A percentile compares a stretch with the other conserved stretches of the same genome.
Conservation (phyloP, 1,140 invertebrate species). For the Rhagoletis zephyria region DNA sequence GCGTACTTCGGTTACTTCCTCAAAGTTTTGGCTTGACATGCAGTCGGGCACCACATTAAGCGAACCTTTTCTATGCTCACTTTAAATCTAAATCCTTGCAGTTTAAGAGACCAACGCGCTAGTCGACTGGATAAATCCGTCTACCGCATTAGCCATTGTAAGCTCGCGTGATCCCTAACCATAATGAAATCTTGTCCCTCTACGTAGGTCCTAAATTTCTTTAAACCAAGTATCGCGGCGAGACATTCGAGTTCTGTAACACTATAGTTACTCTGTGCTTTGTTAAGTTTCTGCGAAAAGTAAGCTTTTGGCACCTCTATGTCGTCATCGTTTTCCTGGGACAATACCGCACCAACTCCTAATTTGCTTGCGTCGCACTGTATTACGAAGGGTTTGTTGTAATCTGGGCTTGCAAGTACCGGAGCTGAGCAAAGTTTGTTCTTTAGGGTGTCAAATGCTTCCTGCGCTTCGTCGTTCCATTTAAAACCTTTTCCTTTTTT, state of each 20-base stretch:
- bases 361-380: not conserved
- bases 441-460: not conserved
- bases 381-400: not conserved
- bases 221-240: not conserved
- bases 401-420: conserved; percentile 58
- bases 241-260: conserved; percentile 12
- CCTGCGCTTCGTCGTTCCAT: not conserved
- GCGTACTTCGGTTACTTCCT: no score
- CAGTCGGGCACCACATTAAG: no score
- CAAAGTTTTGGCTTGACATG: no score
- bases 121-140: no score
- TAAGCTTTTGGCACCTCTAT: conserved; percentile 34
- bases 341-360: conserved; percentile 23
- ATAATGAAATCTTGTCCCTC: no score
- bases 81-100: no score
- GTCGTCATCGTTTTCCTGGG: conserved; percentile 14
- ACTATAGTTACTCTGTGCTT: conserved; percentile 12
- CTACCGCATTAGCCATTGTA: no score
- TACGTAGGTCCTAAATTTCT: no score
- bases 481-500: not conserved
- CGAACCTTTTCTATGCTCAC: no score
- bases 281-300: conserved; percentile 10
- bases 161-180: no score
- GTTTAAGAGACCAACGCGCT: no score
- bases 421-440: conserved; percentile 41